Evolutionary conservation across 2,797 vertebrate genomes (phyloP), one percentile per base, ranked within the genome.

Genomic region (Syncerus caffer): DNA sequence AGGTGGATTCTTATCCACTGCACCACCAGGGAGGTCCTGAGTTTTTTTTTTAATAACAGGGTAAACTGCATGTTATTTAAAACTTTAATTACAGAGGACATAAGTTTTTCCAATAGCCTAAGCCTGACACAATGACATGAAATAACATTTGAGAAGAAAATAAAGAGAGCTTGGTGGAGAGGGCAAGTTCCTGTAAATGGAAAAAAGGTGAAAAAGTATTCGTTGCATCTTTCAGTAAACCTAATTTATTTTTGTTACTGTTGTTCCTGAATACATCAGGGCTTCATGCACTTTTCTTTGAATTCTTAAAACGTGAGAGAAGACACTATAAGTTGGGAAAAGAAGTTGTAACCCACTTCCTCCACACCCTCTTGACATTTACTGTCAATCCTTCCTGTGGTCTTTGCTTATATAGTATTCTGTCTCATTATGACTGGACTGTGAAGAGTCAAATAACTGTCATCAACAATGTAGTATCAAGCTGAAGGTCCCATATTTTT

Each of bases 391-490:
- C 64, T 89, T 50, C 10, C 13, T 91, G 90, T 93, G 96, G 58
- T 67, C 97, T 95, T 88, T 84, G 29, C 42, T 96, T 89, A 82
- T 84, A 92, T 17, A 51, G 85, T 57, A 80, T 74, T 82, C 89
- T 95, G 91, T 97, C 82, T 97, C 91, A 7, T 47, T 96, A 94
- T 95, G 95, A 97, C 95, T 97, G 71, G n/a, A 88, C 74, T 80
- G 47, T 78, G n/a, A 93, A 83, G 86, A 96, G 80, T 60, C 34
- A 89, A 84, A 76, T 80, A 96, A 96, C 88, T 82, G 90, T 74
- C 97, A 96, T 42, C 78, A 96, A 60, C 79, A 94, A 96, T 57
- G 21, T 6, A 90, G 58, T 74, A 89, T 50, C 80, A 64, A 82
- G 50, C 1, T 57, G 57, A 92, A 95, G 31, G 11, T 64, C 58